Evolutionary conservation across 2,888 invertebrate species (phyloP).

Genomic region (Drosophila mulleri): DNA sequence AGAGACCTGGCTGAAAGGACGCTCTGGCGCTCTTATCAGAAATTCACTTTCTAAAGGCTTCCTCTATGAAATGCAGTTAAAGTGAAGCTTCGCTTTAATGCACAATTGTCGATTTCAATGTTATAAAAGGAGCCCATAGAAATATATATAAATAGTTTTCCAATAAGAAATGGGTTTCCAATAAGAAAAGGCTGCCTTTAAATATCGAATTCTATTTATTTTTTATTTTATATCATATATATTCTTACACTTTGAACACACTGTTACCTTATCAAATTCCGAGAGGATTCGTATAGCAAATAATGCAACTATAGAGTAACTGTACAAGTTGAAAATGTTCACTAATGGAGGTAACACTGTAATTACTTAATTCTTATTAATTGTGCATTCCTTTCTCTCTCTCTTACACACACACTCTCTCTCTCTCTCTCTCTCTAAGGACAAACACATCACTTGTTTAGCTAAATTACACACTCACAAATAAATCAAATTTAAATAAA

Average conservation of each 20-base stretch:
- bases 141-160: too few relatives aligned
- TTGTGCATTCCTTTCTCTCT: too few relatives aligned
- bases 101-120: background rate
- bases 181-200: too few relatives aligned
- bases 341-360: background rate
- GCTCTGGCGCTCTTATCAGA: conserved; percentile 25
- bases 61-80: background rate
- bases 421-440: too few relatives aligned
- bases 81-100: conserved; percentile 5
- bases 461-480: background rate
- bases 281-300: too few relatives aligned
- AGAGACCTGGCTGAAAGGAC: background rate
- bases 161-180: too few relatives aligned
- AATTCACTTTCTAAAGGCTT: conserved; percentile 41
- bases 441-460: background rate
- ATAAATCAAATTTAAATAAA: background rate
- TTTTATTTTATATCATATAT: too few relatives aligned
- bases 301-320: too few relatives aligned
- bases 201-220: too few relatives aligned
- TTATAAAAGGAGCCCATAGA: background rate
- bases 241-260: too few relatives aligned
- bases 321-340: background rate
- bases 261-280: too few relatives aligned
- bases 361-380: conserved; percentile 1
- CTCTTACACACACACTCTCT: too few relatives aligned